Evolutionary conservation across 1,140 invertebrate species (phyloP).

Genomic region (Trissolcus basalis): DNA sequence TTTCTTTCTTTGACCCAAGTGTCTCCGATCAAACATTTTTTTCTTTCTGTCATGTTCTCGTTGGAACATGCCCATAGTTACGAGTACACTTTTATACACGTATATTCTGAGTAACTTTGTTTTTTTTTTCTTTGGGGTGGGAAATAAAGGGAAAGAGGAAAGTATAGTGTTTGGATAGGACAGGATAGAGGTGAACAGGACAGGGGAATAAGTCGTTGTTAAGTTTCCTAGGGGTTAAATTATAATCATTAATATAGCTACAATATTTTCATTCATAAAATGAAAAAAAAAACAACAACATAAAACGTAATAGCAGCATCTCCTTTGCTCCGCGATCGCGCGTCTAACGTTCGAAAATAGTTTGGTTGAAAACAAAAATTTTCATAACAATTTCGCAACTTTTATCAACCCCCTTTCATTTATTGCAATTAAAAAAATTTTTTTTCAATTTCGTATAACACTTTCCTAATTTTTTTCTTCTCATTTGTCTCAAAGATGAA

Average conservation of each 20-base stretch:
- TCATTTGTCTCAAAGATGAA: too few species aligned
- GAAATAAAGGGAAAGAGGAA: slow-evolving; percentile 37
- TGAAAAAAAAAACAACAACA: slow-evolving; percentile 73
- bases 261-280: slow-evolving; percentile 74
- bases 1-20: slow-evolving; percentile 35
- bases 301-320: slow-evolving; percentile 70
- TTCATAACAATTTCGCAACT: too few species aligned
- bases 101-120: slow-evolving; percentile 64
- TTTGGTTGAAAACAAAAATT: slow-evolving; percentile 30
- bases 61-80: slow-evolving; percentile 61
- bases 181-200: slow-evolving; percentile 8
- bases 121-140: slow-evolving; percentile 52
- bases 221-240: slow-evolving; percentile 72
- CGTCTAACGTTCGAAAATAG: slow-evolving; percentile 17
- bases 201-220: slow-evolving; percentile 49
- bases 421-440: too few species aligned
- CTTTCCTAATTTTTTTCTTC: too few species aligned
- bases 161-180: slow-evolving; percentile 34
- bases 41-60: slow-evolving; percentile 54
- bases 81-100: slow-evolving; percentile 67
- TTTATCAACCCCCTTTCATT: too few species aligned
- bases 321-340: slow-evolving; percentile 38
- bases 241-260: slow-evolving; percentile 74
- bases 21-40: slow-evolving; percentile 43
- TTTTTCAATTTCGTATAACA: too few species aligned